These are phyloP conservation scores for Plemyria rubiginata DNA, from an alignment of 2,888 invertebrate genomes.

Conservation along the genomic window DNA sequence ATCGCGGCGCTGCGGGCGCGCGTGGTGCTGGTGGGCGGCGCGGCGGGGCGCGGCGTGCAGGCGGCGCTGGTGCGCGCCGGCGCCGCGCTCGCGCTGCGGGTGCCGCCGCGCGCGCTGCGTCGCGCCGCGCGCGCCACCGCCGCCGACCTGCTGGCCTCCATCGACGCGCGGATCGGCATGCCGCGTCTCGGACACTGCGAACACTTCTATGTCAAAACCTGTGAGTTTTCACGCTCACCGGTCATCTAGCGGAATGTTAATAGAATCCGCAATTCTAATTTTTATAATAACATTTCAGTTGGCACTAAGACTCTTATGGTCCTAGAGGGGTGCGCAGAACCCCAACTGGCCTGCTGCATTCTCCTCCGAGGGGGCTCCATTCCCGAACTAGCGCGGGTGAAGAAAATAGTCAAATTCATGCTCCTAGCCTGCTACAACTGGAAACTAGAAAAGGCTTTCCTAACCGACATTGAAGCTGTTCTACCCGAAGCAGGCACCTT, in stretches of 20 bases:
- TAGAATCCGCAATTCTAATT: no score
- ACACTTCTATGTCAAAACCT: conserved; percentile 89
- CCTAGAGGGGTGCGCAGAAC: conserved; percentile 94
- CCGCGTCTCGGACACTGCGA: conserved; percentile 94
- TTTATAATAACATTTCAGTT: conserved; percentile 64
- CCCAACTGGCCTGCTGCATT: conserved; percentile 94
- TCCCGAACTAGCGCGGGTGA: conserved; percentile 91
- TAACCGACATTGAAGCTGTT: conserved; percentile 91
- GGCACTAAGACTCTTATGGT: conserved; percentile 95
- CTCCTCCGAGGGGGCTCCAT: conserved; percentile 91
- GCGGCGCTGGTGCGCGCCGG: conserved; percentile 89
- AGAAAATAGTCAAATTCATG: conserved; percentile 92
- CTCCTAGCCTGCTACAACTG: conserved; percentile 95
- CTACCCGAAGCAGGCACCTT: conserved; percentile 76
- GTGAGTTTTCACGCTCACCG: no score
- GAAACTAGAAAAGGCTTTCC: conserved; percentile 95
- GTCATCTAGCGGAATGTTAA: no score
- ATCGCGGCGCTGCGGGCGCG: conserved; percentile 93
- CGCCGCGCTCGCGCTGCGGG: conserved; percentile 94
- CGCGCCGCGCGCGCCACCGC: conserved; percentile 91
- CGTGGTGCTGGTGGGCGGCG: conserved; percentile 95
- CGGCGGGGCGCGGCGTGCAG: conserved; percentile 94
- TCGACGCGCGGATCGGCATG: conserved; percentile 93
- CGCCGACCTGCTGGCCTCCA: conserved; percentile 93
- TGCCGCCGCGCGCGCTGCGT: conserved; percentile 83